Evolutionary conservation across 1,140 invertebrate species (phyloP), one percentile per base, ranked within the genome.

Genomic region (Triops cancriformis): DNA sequence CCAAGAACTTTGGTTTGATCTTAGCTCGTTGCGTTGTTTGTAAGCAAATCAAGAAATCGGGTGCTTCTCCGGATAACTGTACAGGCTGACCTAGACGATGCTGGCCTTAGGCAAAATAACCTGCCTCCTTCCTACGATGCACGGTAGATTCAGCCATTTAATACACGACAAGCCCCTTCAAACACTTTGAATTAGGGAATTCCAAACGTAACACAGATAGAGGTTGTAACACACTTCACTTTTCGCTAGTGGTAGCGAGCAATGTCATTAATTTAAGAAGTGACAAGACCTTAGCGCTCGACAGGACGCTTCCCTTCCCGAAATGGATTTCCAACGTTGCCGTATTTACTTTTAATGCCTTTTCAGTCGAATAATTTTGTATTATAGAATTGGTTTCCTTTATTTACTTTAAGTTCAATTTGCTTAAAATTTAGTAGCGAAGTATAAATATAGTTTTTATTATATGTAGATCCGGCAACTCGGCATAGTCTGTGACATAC

Each of bases 301-400:
- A 64, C 51, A 64, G n/a, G 51, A 64, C 51, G 51, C 51, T 64
- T 64, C 51, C 51, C 51, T 64, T 64, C 51, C 51, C 51, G 51
- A 64, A 64, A 64, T 64, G 51, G 51, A 64, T 64, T 64, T 64
- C 23, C 51, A 64, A 14, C 51, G 51, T 64, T 64, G 51, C 51
- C 51, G 23, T 64, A 64, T 64, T 64, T 23, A 64, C 18, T 10
- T 64, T 10, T 64, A 23, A 0, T n/a, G 9, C 1, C 2, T 14
- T 64, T 64, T 6, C 6, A 14, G 14, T 64, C 6, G 2, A 18
- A 64, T 23, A 0, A 1, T n/a, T 64, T 64, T 64, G 6, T 1
- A n/a, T n/a, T 18, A 12, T 0, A 1, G 3, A n/a, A 64, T 64
- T 11, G 3, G 23, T 0, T 64, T 18, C 23, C 23, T n/a, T n/a